Evolutionary conservation across 2,797 vertebrate genomes (phyloP).

Genomic region (Eospalax fontanierii): DNA sequence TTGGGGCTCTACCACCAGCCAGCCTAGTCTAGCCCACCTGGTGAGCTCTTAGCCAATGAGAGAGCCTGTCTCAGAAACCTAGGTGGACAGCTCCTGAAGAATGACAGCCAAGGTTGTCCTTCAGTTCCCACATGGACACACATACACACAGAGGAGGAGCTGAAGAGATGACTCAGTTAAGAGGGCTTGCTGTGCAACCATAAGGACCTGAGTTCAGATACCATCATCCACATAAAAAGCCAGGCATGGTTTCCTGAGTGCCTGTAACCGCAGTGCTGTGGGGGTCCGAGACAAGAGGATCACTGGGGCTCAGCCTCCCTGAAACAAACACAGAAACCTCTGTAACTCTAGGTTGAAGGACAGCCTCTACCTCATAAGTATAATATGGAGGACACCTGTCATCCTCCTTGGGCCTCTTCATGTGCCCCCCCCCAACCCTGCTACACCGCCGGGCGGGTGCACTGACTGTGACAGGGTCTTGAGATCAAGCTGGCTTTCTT

Average conservation of each 20-base stretch:
- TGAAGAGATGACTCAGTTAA: too few species aligned
- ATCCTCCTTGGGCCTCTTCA: not conserved
- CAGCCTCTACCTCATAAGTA: not conserved
- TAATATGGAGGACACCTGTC: not conserved
- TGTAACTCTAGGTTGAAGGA: not conserved
- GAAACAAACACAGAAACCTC: not conserved
- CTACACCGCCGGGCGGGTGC: not conserved
- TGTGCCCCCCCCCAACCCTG: not conserved
- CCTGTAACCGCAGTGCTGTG: not conserved
- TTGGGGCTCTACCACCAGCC: too few species aligned
- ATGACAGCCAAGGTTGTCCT: too few species aligned
- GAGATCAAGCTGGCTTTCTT: slow-evolving; percentile 2
- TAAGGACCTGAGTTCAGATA: not conserved
- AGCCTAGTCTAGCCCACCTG: too few species aligned
- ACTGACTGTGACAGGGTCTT: rapidly evolving
- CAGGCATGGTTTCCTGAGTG: not conserved
- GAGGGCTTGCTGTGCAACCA: not conserved
- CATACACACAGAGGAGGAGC: too few species aligned
- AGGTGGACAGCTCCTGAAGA: too few species aligned
- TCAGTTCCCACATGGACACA: too few species aligned
- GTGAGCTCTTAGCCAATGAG: too few species aligned
- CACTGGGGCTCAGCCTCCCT: not conserved
- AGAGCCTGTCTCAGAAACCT: too few species aligned
- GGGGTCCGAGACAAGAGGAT: not conserved
- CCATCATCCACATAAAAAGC: not conserved